Conservation (phyloP, 2,888 invertebrate species). For the Phortica magna region DNA sequence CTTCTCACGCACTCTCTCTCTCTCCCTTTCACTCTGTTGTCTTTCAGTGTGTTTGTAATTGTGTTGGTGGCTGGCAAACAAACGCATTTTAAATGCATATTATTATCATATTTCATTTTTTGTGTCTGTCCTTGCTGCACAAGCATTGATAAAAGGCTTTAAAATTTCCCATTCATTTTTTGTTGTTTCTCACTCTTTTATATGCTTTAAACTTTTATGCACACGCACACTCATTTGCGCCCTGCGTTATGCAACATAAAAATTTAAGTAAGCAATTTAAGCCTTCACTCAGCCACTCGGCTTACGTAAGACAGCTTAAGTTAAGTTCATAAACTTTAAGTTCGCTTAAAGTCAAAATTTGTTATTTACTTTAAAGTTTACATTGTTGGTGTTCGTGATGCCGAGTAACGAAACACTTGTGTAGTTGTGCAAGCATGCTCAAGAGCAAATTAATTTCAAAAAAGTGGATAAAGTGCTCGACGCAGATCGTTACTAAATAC, state of each 20-base stretch:
- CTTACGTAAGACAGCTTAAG: no score
- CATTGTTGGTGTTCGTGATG: no score
- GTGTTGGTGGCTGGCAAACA: background rate
- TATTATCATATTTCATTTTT: background rate
- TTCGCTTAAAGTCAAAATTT: no score
- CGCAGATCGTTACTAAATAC: no score
- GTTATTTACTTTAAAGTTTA: no score
- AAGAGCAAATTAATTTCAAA: no score
- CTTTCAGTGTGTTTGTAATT: background rate
- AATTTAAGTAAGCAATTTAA: background rate
- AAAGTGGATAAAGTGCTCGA: no score
- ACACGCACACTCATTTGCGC: background rate
- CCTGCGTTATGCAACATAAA: background rate
- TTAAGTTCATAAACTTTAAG: no score
- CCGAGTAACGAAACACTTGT: no score
- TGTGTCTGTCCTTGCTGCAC: slow-evolving; percentile 11
- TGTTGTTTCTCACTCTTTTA: background rate
- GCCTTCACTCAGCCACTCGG: no score
- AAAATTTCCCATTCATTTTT: background rate
- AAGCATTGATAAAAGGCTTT: slow-evolving; percentile 27
- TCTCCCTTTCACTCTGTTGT: background rate
- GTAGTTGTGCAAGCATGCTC: no score
- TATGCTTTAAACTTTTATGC: background rate
- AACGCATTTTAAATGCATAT: slow-evolving; percentile 15
- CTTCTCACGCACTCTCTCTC: background rate